A percentile compares a stretch with the other conserved stretches of the same genome.
Evolutionary conservation across 2,797 vertebrate genomes (phyloP).

Genomic region (Ciconia nigra): DNA sequence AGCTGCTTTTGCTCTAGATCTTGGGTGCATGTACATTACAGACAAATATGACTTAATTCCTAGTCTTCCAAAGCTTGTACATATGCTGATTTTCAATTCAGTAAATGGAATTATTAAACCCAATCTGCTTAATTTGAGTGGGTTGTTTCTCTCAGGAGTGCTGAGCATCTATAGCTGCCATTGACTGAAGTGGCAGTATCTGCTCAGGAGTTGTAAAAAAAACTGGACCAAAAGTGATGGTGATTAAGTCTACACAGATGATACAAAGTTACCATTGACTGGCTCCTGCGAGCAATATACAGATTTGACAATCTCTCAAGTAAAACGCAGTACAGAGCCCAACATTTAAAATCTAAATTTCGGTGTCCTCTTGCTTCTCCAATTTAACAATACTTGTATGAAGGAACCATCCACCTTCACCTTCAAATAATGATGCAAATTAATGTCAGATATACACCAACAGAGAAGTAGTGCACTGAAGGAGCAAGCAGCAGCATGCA

Average conservation of each 20-base stretch:
- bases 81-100: not conserved
- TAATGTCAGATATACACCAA: not conserved
- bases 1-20: not conserved
- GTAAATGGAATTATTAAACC: not conserved
- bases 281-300: not conserved
- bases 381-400: not conserved
- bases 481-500: constrained; percentile 17
- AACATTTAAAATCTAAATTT: not conserved
- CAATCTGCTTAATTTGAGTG: not conserved
- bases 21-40: not conserved
- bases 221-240: not conserved
- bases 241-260: not conserved
- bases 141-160: not conserved
- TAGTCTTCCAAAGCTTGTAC: not conserved
- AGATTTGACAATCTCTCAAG: not conserved
- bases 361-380: not conserved
- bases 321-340: not conserved
- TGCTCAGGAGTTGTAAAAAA: not conserved
- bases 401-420: constrained; percentile 31
- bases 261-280: not conserved
- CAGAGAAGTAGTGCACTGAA: not conserved
- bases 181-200: not conserved
- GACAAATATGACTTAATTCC: not conserved
- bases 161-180: not conserved
- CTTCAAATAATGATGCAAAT: constrained; percentile 3